Evolutionary conservation across 2,113 vertebrate genomes (phyloP).

Genomic region (Nothobranchius furzeri): DNA sequence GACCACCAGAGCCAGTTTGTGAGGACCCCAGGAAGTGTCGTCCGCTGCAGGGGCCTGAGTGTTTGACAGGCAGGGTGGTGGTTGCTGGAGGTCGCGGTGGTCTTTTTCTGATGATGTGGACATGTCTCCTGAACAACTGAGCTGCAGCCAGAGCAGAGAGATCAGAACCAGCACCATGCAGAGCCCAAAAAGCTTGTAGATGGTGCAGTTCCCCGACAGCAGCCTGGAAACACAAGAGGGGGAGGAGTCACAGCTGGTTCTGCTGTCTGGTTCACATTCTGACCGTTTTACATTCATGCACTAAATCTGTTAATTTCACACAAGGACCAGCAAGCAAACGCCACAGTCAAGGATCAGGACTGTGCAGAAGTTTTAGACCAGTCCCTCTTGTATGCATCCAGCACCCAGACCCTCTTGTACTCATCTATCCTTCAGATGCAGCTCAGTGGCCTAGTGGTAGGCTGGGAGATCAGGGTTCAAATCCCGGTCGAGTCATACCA

Average conservation of each 20-base stretch:
- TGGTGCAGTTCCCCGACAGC: constrained; percentile 66
- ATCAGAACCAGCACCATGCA: constrained; percentile 86
- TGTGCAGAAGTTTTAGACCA: too few species aligned
- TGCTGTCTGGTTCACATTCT: neutral
- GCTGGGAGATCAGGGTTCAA: too few species aligned
- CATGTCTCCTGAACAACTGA: constrained; percentile 88
- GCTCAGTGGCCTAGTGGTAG: too few species aligned
- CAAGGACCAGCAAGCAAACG: too few species aligned
- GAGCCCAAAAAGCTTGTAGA: constrained; percentile 80
- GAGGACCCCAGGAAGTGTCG: constrained; percentile 87
- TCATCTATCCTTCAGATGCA: too few species aligned
- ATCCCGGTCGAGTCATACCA: too few species aligned
- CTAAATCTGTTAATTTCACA: too few species aligned
- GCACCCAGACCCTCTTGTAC: too few species aligned
- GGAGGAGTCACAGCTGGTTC: neutral
- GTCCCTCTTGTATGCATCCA: too few species aligned
- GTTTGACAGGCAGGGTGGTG: constrained; percentile 72
- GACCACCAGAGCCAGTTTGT: constrained; percentile 90
- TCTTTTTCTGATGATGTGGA: constrained; percentile 37
- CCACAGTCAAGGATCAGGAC: too few species aligned
- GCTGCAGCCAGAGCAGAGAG: constrained; percentile 93
- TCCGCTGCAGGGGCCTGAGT: constrained; percentile 66
- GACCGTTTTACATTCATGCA: too few species aligned
- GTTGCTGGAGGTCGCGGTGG: constrained; percentile 54
- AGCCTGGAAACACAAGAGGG: constrained; percentile 57